Percentiles rank a stretch among this genome's conserved stretches.
phyloP scores from a whole-genome alignment of 2,888 invertebrate genomes.

The Drosophila lutescens region DNA sequence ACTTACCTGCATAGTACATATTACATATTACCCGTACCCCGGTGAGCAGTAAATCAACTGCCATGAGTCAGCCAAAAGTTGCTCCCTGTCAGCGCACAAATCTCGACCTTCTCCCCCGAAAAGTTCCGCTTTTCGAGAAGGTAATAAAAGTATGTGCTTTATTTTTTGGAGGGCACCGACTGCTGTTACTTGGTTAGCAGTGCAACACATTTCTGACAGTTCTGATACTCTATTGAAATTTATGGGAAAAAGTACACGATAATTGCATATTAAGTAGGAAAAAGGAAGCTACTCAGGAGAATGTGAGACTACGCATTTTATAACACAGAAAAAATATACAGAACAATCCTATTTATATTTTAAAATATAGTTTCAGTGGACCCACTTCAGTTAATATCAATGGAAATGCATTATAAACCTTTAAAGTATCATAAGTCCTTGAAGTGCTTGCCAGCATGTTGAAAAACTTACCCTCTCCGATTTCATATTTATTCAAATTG shows the following conservation, averaged over 20 bases:
- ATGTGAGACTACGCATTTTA: too few species aligned
- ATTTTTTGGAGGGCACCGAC: background rate
- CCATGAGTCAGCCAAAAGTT: constrained; percentile 37
- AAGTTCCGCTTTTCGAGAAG: constrained; percentile 22
- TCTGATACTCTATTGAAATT: constrained; percentile 24
- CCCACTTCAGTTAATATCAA: background rate
- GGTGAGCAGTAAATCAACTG: constrained; percentile 53
- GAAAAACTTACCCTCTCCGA: background rate
- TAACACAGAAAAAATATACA: too few species aligned
- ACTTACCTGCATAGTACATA: constrained; percentile 15
- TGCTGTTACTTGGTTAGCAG: constrained; percentile 1
- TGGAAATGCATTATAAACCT: background rate
- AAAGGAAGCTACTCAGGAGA: too few species aligned
- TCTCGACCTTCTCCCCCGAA: constrained; percentile 20
- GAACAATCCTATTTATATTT: background rate
- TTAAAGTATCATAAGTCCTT: background rate
- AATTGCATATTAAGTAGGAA: background rate
- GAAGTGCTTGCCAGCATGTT: background rate
- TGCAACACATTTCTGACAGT: constrained; percentile 13
- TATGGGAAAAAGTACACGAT: background rate
- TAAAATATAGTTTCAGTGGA: background rate
- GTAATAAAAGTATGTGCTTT: constrained; percentile 36
- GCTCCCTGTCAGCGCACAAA: constrained; percentile 39
- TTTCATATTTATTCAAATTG: constrained; percentile 5
- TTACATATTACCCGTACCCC: constrained; percentile 9